These are phyloP conservation scores for Pachyrhynchus sulphureomaculatus DNA, from an alignment of 1,140 invertebrate genomes.

Conservation along the genomic window DNA sequence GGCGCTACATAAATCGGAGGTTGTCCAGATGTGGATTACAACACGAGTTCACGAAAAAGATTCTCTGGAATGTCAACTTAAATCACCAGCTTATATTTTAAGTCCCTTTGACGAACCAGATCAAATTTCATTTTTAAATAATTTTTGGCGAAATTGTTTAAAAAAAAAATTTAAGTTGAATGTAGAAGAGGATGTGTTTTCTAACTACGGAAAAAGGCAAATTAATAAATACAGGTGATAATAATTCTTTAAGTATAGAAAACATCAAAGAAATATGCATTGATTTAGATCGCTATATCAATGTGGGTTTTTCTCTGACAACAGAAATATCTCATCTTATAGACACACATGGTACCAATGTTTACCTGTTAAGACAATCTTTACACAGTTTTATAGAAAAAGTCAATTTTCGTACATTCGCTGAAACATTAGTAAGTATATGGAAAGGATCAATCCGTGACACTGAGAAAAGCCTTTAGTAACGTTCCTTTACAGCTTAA, in stretches of 20 bases:
- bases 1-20: neutral
- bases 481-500: neutral
- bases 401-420: too few species aligned
- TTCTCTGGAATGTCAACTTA: neutral
- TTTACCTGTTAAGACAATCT: too few species aligned
- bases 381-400: too few species aligned
- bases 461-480: neutral
- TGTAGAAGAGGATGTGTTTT: neutral
- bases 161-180: neutral
- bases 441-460: neutral
- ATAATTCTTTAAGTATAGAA: neutral
- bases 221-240: too few species aligned
- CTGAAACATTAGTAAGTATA: too few species aligned
- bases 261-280: neutral
- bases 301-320: neutral
- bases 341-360: neutral
- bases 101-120: neutral
- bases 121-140: neutral
- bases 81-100: neutral
- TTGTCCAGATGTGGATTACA: neutral
- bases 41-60: neutral
- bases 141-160: neutral
- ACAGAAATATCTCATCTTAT: neutral
- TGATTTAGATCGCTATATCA: neutral
- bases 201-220: too few species aligned